phyloP scores from a whole-genome alignment of 2,797 vertebrate species.

The Paedocypris micromegethes region DNA sequence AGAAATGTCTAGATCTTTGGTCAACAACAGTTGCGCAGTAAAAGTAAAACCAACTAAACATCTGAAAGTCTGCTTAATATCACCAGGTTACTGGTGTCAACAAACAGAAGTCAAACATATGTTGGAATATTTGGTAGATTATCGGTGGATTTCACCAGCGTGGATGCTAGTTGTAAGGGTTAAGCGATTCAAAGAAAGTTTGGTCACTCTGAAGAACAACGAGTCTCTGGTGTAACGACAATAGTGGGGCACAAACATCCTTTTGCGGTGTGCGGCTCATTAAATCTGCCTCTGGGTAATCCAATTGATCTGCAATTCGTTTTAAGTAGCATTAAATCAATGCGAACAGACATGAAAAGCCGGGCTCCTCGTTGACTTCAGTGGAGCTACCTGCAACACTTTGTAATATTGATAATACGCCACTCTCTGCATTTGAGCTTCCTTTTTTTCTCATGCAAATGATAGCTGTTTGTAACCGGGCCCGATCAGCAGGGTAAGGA shows the following conservation, averaged over 20 bases:
- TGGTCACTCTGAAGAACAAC: slow-evolving; percentile 16
- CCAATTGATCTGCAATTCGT: slow-evolving; percentile 79
- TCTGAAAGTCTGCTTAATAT: too few species aligned
- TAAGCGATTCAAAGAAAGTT: too few species aligned
- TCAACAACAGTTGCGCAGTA: too few species aligned
- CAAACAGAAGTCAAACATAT: too few species aligned
- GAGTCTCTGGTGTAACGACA: slow-evolving; percentile 33
- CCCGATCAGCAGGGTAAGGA: slow-evolving; percentile 63
- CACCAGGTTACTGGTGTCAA: too few species aligned
- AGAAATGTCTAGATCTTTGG: too few species aligned
- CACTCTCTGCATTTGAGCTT: slow-evolving; percentile 52
- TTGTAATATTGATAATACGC: slow-evolving; percentile 73
- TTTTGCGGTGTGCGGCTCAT: slow-evolving; percentile 65
- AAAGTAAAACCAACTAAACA: too few species aligned
- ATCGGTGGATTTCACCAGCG: too few species aligned
- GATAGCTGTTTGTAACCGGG: slow-evolving; percentile 52
- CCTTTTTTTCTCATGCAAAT: slow-evolving; percentile 53
- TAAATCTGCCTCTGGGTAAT: slow-evolving; percentile 72
- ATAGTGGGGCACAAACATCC: slow-evolving; percentile 58
- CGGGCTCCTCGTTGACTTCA: slow-evolving; percentile 66
- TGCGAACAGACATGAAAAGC: slow-evolving; percentile 72
- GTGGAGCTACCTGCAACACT: slow-evolving; percentile 70
- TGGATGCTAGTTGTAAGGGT: too few species aligned
- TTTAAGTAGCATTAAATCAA: slow-evolving; percentile 73
- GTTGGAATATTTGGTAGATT: too few species aligned